These are phyloP conservation scores for Cricetomys ansorgei DNA, from an alignment of 2,113 vertebrate species.

Conservation along the genomic window DNA sequence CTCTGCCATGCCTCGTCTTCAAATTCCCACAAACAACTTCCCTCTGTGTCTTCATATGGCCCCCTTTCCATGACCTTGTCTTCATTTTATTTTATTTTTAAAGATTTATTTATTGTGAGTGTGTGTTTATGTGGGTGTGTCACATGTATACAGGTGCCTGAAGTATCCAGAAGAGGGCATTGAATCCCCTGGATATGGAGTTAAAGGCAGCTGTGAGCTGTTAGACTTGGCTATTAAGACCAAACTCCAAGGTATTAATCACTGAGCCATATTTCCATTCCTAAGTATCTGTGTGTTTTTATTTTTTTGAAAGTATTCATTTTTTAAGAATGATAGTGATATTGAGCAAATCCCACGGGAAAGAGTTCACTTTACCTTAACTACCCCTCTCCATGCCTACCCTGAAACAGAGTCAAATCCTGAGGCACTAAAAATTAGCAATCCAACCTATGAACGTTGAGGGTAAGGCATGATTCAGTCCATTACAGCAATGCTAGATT, in stretches of 20 bases:
- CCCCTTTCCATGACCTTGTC: neutral
- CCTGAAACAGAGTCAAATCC: neutral
- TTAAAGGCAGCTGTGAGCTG: neutral
- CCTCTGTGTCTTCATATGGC: neutral
- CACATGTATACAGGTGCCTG: neutral
- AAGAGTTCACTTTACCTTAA: neutral
- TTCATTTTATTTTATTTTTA: neutral
- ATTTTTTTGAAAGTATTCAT: neutral
- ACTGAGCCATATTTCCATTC: neutral
- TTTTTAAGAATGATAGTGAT: neutral
- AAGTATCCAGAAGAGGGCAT: neutral
- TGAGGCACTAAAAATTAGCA: neutral
- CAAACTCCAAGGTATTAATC: neutral
- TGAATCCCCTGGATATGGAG: neutral
- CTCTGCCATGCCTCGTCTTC: neutral
- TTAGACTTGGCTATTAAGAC: neutral
- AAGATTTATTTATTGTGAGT: neutral
- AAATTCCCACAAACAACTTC: fast-evolving
- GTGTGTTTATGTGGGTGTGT: too few relatives aligned
- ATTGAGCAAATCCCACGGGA: neutral
- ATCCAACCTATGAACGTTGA: neutral
- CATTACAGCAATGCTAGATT: neutral
- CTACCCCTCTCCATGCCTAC: neutral
- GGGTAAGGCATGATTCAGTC: neutral
- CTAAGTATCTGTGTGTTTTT: neutral